Percentiles rank a stretch among this genome's conserved stretches.
Conservation (phyloP, 2,797 vertebrate genomes). For the Acanthurus leucopareius region DNA sequence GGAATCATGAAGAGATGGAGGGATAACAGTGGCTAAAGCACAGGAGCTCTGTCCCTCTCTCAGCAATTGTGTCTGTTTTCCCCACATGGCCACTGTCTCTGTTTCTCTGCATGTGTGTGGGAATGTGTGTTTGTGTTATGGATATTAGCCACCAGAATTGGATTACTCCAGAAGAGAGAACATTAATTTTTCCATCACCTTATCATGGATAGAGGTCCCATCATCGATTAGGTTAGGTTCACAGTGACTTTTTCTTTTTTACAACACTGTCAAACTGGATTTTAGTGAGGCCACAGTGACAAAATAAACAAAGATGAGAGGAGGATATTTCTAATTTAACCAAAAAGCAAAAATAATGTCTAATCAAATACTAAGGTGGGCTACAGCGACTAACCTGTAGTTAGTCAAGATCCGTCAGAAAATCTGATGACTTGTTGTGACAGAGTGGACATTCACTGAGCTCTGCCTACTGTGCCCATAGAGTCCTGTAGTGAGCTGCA, state of each 20-base stretch:
- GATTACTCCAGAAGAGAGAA: conserved; percentile 67
- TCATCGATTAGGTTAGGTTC: conserved; percentile 70
- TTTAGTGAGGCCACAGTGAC: conserved; percentile 38
- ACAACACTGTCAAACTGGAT: conserved; percentile 57
- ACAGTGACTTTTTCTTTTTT: conserved; percentile 34
- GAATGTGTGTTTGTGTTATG: conserved; percentile 65
- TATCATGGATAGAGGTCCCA: conserved; percentile 66
- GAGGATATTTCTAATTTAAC: conserved; percentile 36
- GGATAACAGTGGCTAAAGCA: conserved; percentile 50
- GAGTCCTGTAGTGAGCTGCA: too few species aligned
- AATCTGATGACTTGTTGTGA: too few species aligned
- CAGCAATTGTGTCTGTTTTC: conserved; percentile 38
- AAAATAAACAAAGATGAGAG: conserved; percentile 48
- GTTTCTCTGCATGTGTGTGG: conserved; percentile 33
- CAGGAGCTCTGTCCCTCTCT: conserved; percentile 36
- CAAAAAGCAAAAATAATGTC: conserved; percentile 22
- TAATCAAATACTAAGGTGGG: neutral
- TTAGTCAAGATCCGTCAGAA: too few species aligned
- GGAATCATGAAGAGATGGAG: conserved; percentile 50
- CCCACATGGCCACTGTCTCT: conserved; percentile 37
- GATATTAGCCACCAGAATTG: conserved; percentile 71
- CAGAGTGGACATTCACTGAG: too few species aligned
- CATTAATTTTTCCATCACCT: conserved; percentile 72
- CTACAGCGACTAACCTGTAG: too few species aligned
- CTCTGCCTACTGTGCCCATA: too few species aligned